These are phyloP conservation scores for Tragelaphus scriptus DNA, from an alignment of 2,113 vertebrate species.

Conservation along the genomic window DNA sequence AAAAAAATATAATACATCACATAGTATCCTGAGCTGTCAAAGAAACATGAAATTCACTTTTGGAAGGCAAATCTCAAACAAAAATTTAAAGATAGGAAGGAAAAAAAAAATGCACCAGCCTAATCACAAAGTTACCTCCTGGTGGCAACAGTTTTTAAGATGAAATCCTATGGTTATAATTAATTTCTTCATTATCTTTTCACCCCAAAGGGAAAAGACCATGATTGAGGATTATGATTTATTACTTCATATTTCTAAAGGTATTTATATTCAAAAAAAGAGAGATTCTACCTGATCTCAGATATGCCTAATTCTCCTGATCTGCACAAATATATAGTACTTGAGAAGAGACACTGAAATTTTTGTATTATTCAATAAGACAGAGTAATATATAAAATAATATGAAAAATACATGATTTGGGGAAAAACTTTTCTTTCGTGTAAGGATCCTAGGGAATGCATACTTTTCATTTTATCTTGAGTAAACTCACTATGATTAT, in stretches of 20 bases:
- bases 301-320: slow-evolving; percentile 36
- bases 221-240: not conserved
- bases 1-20: not conserved
- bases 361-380: slow-evolving; percentile 1
- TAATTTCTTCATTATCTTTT: not conserved
- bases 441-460: not conserved
- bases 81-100: not conserved
- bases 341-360: not conserved
- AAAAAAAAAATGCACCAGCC: not conserved
- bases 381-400: not conserved
- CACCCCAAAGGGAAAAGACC: not conserved
- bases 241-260: slow-evolving; percentile 26
- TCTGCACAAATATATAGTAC: not conserved
- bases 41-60: not conserved
- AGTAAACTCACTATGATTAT: not conserved
- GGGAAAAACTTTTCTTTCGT: not conserved
- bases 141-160: not conserved
- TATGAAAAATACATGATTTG: not conserved
- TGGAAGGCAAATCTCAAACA: not conserved
- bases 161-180: not conserved
- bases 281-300: not conserved
- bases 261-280: not conserved
- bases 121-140: not conserved
- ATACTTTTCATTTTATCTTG: slow-evolving; percentile 14
- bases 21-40: not conserved